Base-by-base conservation (phyloP, 2,797 vertebrate genomes). In the Sarcophilus harrisii region DNA sequence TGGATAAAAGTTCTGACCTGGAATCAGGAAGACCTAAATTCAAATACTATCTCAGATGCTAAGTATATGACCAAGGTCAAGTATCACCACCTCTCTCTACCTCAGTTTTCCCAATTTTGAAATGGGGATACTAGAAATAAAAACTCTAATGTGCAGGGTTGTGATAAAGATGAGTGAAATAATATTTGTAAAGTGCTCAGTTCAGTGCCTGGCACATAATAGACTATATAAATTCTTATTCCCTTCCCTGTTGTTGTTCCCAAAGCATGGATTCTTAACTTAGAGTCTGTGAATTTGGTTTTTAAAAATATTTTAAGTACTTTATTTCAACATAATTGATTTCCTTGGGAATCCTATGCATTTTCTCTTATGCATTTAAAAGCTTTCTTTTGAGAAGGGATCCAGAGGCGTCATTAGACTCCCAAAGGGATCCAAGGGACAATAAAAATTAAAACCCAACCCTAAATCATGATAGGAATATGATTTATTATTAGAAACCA, bases 21-120 rank as follows among this genome's bases (percentile, higher is more conserved):
- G 12, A 93, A 21, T 29, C 60, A 60, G 57, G 9, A 58, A 87
- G 3, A 27, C 12, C 89, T 29, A 5, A 57, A 38, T 93, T 95
- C 62, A 54, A 30, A 58, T 57, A 91, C 91, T 91, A 38, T 0
- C 28, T 96, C 92, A 21, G 30, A 18, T 21, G 10, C 10, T 58
- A 55, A 49, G 92, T 73, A 5, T 73, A 73, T 96, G 16, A 92
- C 24, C 55, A 57, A 55, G 45, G 49, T 57, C 58, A 95, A 90
- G 32, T 93, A 45, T 89, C 89, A 66, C 27, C 96, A 58, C 29
- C 4, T 96, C 93, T 94, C 59, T 66, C 52, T 93, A 24, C 93
- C 93, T 92, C 49, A 60, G 27, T 9, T 91, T 89, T 30, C 45
- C 18, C 54, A 32, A 94, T 45, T 94, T 94, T 90, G 91, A 97